phyloP scores from a whole-genome alignment of 2,113 vertebrate species.

The Pollimyrus isidori region DNA sequence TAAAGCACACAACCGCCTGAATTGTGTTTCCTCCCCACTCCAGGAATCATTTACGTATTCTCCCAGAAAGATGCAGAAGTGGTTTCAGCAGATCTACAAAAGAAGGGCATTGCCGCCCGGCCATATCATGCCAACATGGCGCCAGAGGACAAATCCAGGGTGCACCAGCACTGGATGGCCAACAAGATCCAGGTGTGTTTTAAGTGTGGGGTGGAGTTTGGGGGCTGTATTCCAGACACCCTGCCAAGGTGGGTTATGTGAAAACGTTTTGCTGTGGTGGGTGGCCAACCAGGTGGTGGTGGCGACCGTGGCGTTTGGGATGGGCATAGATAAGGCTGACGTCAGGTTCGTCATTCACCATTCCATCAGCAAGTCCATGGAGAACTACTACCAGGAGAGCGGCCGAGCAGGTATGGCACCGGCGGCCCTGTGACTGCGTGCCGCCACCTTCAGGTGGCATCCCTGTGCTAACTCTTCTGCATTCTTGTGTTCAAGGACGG shows the following conservation, averaged over 20 bases:
- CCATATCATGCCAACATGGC: slow-evolving; percentile 88
- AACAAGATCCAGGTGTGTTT: slow-evolving; percentile 77
- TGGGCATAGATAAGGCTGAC: slow-evolving; percentile 94
- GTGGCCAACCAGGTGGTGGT: slow-evolving; percentile 75
- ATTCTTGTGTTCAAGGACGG: slow-evolving; percentile 61
- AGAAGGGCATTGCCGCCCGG: slow-evolving; percentile 68
- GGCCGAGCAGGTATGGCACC: slow-evolving; percentile 79
- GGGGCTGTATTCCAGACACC: background rate
- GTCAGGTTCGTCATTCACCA: slow-evolving; percentile 95
- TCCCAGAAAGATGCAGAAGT: slow-evolving; percentile 93
- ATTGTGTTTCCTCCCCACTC: slow-evolving; percentile 11
- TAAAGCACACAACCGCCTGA: background rate
- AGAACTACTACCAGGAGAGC: slow-evolving; percentile 98
- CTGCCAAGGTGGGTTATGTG: background rate
- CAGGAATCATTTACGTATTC: slow-evolving; percentile 94
- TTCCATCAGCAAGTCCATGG: slow-evolving; percentile 95
- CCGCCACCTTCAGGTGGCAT: background rate
- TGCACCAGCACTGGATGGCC: slow-evolving; percentile 79
- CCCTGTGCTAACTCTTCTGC: background rate
- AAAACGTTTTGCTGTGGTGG: background rate
- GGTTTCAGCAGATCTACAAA: slow-evolving; percentile 73
- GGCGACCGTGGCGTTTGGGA: slow-evolving; percentile 94
- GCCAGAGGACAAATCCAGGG: slow-evolving; percentile 68
- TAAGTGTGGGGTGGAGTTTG: background rate
- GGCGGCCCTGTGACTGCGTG: background rate